Percentiles rank a stretch among this genome's conserved stretches.
Evolutionary conservation across 2,113 vertebrate species (phyloP).

Genomic region (Galemys pyrenaicus): DNA sequence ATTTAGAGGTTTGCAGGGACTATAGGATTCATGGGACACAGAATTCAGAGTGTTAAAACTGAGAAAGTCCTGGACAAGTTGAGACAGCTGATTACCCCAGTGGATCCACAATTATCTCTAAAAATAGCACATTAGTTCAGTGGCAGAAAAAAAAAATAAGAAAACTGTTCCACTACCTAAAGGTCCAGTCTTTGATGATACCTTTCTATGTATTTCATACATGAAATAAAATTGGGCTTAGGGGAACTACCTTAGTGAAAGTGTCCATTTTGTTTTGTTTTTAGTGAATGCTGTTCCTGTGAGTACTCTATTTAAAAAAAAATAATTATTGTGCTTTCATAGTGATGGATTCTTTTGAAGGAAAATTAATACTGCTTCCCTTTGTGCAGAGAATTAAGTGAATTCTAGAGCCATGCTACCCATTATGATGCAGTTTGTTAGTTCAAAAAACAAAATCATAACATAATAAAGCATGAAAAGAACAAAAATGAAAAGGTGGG

Average conservation of each 20-base stretch:
- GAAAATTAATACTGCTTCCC: neutral
- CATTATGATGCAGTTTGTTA: constrained; percentile 11
- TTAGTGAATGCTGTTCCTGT: neutral
- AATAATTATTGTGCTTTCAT: neutral
- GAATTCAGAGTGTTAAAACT: neutral
- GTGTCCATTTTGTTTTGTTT: neutral
- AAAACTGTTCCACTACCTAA: neutral
- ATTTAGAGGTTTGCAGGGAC: neutral
- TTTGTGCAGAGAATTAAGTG: neutral
- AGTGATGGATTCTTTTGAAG: neutral
- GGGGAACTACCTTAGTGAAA: neutral
- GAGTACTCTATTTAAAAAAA: neutral
- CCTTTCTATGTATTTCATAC: neutral
- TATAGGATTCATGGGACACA: neutral
- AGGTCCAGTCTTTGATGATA: neutral
- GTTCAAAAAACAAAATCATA: neutral
- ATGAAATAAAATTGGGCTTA: neutral
- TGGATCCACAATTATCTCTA: neutral
- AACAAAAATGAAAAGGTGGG: neutral
- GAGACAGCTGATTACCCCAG: neutral
- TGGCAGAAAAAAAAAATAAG: neutral
- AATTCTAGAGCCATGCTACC: neutral
- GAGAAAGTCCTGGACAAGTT: neutral
- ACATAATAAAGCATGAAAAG: constrained; percentile 10
- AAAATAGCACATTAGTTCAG: neutral